Percentiles rank a stretch among this genome's conserved stretches.
Conservation (phyloP, 2,113 vertebrate species). For the Trematocara unimaculatum region DNA sequence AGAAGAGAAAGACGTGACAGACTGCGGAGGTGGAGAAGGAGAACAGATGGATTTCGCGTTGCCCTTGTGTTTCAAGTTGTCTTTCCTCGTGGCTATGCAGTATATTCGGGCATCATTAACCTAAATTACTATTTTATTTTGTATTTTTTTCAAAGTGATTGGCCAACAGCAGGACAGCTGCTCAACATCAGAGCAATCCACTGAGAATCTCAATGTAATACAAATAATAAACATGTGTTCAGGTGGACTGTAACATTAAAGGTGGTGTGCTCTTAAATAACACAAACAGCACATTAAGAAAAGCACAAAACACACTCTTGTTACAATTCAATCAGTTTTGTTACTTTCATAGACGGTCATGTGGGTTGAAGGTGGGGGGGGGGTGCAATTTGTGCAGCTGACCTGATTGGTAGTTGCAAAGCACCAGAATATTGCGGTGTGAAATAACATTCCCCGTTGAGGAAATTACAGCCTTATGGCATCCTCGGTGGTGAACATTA, state of each 20-base stretch:
- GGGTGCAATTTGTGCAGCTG: background rate
- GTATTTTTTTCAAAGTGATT: background rate
- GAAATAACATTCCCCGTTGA: background rate
- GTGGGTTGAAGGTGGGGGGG: too few relatives aligned
- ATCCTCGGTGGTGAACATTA: background rate
- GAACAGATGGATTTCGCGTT: conserved; percentile 37
- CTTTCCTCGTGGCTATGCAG: conserved; percentile 50
- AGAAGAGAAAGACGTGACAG: background rate
- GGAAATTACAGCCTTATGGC: background rate
- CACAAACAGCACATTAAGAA: background rate
- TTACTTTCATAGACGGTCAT: background rate
- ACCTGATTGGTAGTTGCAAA: background rate
- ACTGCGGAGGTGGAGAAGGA: background rate
- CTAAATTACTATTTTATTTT: conserved; percentile 1
- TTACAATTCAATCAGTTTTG: background rate
- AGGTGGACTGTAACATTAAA: background rate
- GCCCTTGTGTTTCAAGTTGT: conserved; percentile 60
- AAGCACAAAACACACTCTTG: background rate
- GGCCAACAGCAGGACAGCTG: conserved; percentile 21
- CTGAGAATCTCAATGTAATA: background rate
- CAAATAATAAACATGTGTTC: conserved; percentile 21
- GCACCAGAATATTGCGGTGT: background rate
- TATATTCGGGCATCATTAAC: conserved; percentile 17
- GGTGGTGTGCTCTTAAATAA: background rate
- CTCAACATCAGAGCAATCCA: background rate